Evolutionary conservation across 2,888 invertebrate species (phyloP).

Genomic region (Mesorhabditis sp.): DNA sequence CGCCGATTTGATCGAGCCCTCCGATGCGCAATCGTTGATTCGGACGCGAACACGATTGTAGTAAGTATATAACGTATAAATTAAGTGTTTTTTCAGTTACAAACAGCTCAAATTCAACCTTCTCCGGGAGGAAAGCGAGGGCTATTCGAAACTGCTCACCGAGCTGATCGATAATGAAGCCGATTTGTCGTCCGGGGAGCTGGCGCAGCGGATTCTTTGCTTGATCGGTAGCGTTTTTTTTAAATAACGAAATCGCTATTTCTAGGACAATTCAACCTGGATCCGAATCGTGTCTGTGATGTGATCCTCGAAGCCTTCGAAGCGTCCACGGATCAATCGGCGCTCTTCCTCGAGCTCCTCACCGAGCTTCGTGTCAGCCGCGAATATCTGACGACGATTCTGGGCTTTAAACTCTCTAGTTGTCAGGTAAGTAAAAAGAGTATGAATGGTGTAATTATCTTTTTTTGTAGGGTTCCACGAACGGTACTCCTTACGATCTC

Average conservation of each 20-base stretch:
- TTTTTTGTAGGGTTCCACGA: constrained; percentile 11
- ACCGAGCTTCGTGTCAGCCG: constrained; percentile 83
- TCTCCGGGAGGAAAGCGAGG: constrained; percentile 96
- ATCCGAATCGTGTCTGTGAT: constrained; percentile 81
- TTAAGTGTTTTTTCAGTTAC: constrained; percentile 69
- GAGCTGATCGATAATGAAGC: constrained; percentile 38
- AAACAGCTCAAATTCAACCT: constrained; percentile 98
- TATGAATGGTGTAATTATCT: background rate
- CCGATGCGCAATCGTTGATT: background rate
- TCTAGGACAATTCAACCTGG: constrained; percentile 92
- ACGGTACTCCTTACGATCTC: constrained; percentile 64
- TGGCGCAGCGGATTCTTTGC: constrained; percentile 30
- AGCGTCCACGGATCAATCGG: constrained; percentile 62
- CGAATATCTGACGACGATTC: constrained; percentile 68
- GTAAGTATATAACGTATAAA: background rate
- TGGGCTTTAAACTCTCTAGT: constrained; percentile 83
- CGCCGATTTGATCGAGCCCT: background rate
- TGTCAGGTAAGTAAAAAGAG: constrained; percentile 58
- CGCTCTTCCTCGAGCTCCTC: constrained; percentile 76
- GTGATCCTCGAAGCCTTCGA: constrained; percentile 95
- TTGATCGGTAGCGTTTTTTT: constrained; percentile 30
- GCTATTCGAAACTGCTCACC: constrained; percentile 77
- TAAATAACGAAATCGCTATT: background rate
- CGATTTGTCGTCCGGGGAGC: constrained; percentile 10
- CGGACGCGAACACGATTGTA: background rate